Evolutionary conservation across 2,113 vertebrate species (phyloP), one percentile per base, ranked within the genome.

Genomic region (Gobius niger): DNA sequence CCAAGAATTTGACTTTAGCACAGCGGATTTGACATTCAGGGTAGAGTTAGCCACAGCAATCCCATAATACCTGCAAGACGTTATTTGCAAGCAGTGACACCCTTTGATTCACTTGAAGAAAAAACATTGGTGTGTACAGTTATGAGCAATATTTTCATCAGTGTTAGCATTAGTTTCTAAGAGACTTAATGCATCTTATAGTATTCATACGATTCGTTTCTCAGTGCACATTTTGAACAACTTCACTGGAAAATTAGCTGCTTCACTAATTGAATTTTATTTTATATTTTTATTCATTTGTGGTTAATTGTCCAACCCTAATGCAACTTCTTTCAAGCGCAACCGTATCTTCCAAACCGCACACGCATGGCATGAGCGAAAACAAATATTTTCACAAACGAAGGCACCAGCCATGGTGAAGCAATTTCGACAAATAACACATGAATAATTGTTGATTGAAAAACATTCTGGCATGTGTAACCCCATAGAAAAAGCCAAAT

Each of bases 1-100:
- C 85, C 51, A 89, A 82, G 80, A 88, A 89, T 85, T 71, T 52
- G 63, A 87, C 71, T 69, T 56, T 83, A 85, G 70, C 15, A 51
- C 18, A 7, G 52, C 7, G 70, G 68, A 65, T 69, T 83, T 72
- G 15, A 68, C 65, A 47, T 44, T 57, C 70, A 34, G 49, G 44
- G 60, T 63, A 34, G 24, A 34, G 24, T 34, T 34, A 63, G 34
- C 6, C 63, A 73, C 34, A 76, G 72, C 47, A 73, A 40, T 14
- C 54, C 19, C 2, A 11, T 67, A 65, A 66, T 47, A 34, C 19
- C 51, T n/a, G 19, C 15, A 15, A 5, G 2, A 14, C 5, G 4
- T 24, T 7, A 51, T 64, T 73, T 46, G 19, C 9, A 62, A 62
- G 40, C 42, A 9, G 9, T 44, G 13, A 7, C 7, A n/a, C 57